These are phyloP conservation scores for Pristiophorus japonicus DNA, from an alignment of 2,113 vertebrate species.

Conservation along the genomic window DNA sequence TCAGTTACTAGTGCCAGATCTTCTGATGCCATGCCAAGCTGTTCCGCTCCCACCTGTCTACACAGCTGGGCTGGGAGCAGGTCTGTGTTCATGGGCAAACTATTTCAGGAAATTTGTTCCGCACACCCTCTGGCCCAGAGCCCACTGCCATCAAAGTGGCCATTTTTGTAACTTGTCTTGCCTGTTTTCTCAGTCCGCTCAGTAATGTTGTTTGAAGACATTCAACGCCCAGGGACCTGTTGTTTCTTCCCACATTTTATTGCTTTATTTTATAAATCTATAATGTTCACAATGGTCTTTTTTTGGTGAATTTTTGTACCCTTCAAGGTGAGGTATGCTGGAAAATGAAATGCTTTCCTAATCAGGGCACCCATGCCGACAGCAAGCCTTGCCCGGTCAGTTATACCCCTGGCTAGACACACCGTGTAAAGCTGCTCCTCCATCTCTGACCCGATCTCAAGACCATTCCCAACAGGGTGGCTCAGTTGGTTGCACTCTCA, in stretches of 20 bases:
- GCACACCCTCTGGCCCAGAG: background rate
- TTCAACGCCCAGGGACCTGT: background rate
- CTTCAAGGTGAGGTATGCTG: background rate
- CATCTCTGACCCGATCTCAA: too few species aligned
- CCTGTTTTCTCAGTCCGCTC: background rate
- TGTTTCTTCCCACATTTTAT: background rate
- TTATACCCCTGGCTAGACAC: too few species aligned
- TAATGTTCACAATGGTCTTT: background rate
- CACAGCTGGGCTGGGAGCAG: background rate
- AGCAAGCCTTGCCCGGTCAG: too few species aligned
- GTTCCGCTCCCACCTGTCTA: background rate
- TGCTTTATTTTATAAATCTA: background rate
- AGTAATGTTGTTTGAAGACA: background rate
- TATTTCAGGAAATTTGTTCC: background rate
- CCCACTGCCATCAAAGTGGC: background rate
- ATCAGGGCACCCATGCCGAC: too few species aligned
- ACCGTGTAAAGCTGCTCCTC: too few species aligned
- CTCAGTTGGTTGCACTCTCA: too few species aligned
- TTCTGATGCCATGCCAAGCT: background rate
- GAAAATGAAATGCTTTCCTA: background rate
- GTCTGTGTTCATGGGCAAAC: background rate
- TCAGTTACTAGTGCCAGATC: background rate
- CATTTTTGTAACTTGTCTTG: background rate
- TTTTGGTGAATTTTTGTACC: background rate
- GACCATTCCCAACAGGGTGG: too few species aligned